Evolutionary conservation across 2,797 vertebrate genomes (phyloP).

Genomic region (Urophycis tenuis): DNA sequence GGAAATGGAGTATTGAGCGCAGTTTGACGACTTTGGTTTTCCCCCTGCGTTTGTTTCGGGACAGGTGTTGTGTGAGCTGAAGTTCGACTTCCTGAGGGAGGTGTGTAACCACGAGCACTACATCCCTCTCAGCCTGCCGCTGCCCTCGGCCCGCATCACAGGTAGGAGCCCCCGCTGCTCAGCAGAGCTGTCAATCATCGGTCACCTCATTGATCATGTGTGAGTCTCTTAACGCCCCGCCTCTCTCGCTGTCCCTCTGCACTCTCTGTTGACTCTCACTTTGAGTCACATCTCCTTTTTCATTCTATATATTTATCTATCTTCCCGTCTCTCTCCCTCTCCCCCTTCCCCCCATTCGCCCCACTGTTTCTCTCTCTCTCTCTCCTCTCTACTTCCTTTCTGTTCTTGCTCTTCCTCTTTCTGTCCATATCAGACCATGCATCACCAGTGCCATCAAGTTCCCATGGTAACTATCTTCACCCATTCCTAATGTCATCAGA

Average conservation of each 20-base stretch:
- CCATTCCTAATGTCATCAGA: slow-evolving; percentile 27
- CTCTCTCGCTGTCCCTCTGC: slow-evolving; percentile 21
- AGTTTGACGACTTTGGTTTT: neutral
- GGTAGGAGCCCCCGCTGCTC: slow-evolving; percentile 65
- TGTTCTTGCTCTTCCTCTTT: slow-evolving; percentile 29
- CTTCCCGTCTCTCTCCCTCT: slow-evolving; percentile 35
- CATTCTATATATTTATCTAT: slow-evolving; percentile 33
- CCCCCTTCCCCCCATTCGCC: neutral
- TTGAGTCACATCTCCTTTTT: no score
- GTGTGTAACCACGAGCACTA: slow-evolving; percentile 97
- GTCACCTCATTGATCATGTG: slow-evolving; percentile 42
- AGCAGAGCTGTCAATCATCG: slow-evolving; percentile 25
- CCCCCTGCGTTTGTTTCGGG: neutral
- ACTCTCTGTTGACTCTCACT: neutral
- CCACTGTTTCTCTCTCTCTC: neutral
- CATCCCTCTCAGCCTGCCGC: slow-evolving; percentile 89
- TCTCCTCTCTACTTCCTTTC: slow-evolving; percentile 23
- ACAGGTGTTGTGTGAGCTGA: slow-evolving; percentile 85
- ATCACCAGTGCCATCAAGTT: slow-evolving; percentile 64
- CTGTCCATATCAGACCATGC: slow-evolving; percentile 68
- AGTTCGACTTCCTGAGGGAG: slow-evolving; percentile 96
- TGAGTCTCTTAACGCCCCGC: slow-evolving; percentile 52
- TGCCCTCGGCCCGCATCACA: slow-evolving; percentile 85
- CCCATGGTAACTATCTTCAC: slow-evolving; percentile 70
- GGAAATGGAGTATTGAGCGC: neutral